Evolutionary conservation across 1,140 invertebrate genomes (phyloP).

Genomic region (Rhopalosiphum padi): DNA sequence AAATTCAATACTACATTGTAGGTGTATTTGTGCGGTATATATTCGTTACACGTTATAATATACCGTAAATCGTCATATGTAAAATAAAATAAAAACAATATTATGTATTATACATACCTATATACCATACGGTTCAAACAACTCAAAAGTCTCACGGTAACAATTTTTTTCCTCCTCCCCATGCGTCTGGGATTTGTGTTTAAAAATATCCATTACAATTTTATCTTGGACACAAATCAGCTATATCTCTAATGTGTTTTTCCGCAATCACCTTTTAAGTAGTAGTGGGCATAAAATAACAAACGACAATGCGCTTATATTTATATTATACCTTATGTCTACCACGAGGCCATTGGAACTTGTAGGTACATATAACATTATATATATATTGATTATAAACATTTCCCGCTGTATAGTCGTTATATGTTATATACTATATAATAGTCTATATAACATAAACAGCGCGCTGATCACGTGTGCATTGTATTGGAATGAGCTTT

Average conservation of each 20-base stretch:
- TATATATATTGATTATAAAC: background rate
- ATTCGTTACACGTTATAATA: background rate
- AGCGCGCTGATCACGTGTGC: background rate
- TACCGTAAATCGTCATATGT: background rate
- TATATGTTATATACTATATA: no score
- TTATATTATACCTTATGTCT: background rate
- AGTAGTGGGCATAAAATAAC: background rate
- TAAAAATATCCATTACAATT: background rate
- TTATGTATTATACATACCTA: background rate
- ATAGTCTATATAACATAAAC: background rate
- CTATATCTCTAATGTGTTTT: background rate
- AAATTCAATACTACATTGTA: background rate
- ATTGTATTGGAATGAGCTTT: background rate
- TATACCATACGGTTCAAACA: background rate
- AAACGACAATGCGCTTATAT: background rate
- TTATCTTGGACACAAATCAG: background rate
- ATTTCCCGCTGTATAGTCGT: background rate
- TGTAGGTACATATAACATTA: background rate
- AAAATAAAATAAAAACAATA: background rate
- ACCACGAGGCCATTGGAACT: background rate
- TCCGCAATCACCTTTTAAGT: background rate
- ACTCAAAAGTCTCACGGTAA: background rate
- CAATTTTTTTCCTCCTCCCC: background rate
- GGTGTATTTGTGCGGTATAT: background rate
- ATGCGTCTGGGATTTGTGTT: background rate